Percentiles rank a stretch among this genome's conserved stretches.
Conservation (phyloP, 2,888 invertebrate genomes). For the Asteroscopus sphinx region DNA sequence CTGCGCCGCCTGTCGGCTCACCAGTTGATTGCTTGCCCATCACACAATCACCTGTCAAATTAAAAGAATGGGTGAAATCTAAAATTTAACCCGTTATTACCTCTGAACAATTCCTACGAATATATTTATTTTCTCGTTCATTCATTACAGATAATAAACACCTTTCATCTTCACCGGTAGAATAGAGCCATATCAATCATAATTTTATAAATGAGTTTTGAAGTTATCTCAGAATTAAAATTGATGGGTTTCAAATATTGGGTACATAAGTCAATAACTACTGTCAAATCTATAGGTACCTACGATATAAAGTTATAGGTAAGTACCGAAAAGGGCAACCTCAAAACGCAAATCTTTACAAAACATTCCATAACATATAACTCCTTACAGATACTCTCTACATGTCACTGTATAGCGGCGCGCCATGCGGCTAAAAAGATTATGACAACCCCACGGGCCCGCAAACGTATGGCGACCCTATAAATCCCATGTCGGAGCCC, state of each 20-base stretch:
- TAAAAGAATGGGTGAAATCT: constrained; percentile 66
- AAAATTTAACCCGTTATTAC: constrained; percentile 53
- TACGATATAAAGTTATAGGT: constrained; percentile 20
- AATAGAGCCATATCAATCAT: constrained; percentile 51
- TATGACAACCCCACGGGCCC: constrained; percentile 84
- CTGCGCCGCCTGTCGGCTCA: constrained; percentile 49
- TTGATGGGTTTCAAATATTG: constrained; percentile 3
- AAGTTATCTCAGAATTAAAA: constrained; percentile 19
- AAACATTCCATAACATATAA: constrained; percentile 77
- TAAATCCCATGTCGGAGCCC: constrained; percentile 75
- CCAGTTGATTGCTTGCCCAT: constrained; percentile 70
- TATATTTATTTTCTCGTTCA: constrained; percentile 37
- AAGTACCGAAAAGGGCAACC: constrained; percentile 43
- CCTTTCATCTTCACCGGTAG: constrained; percentile 46
- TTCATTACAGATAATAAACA: constrained; percentile 47
- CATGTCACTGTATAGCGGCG: constrained; percentile 78
- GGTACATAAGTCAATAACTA: not conserved
- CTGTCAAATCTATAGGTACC: constrained; percentile 16
- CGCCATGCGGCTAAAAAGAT: constrained; percentile 88
- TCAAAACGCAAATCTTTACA: constrained; percentile 55
- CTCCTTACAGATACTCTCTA: constrained; percentile 76
- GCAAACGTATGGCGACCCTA: constrained; percentile 78
- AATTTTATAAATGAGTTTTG: constrained; percentile 37
- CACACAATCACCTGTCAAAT: constrained; percentile 72
- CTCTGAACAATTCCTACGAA: constrained; percentile 42